Evolutionary conservation across 2,888 invertebrate species (phyloP).

Genomic region (Fragum fragum): DNA sequence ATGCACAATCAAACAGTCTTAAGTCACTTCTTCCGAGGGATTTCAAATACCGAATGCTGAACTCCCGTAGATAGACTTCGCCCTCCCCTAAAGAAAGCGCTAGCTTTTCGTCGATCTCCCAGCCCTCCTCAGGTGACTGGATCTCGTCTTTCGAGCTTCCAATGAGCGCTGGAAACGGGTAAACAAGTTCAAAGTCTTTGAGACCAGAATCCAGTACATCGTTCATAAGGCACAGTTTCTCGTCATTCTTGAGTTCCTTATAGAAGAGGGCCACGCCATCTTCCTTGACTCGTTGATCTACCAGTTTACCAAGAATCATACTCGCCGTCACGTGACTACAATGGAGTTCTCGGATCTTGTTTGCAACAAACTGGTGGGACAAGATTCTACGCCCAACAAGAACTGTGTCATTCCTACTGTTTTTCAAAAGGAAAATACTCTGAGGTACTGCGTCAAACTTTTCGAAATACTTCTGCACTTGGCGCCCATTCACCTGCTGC

Average conservation of each 20-base stretch:
- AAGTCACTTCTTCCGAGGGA: conserved; percentile 62
- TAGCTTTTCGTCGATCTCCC: conserved; percentile 71
- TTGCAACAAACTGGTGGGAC: conserved; percentile 69
- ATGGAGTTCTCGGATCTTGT: conserved; percentile 71
- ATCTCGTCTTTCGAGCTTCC: conserved; percentile 65
- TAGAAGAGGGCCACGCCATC: conserved; percentile 68
- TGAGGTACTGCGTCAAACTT: conserved; percentile 68
- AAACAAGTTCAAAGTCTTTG: conserved; percentile 65
- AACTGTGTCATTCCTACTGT: conserved; percentile 46
- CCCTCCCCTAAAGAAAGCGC: conserved; percentile 68
- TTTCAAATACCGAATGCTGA: conserved; percentile 65
- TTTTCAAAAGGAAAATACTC: conserved; percentile 66
- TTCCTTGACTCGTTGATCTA: conserved; percentile 69
- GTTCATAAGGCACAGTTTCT: conserved; percentile 68
- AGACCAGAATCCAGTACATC: conserved; percentile 62
- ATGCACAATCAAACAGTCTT: conserved; percentile 72
- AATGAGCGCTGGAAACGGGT: conserved; percentile 70
- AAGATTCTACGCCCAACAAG: conserved; percentile 68
- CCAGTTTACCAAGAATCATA: conserved; percentile 71
- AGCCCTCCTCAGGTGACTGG: conserved; percentile 69
- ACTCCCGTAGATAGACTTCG: conserved; percentile 69
- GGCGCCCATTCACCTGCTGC: conserved; percentile 51
- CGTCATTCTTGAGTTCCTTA: conserved; percentile 59
- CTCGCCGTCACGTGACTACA: conserved; percentile 71
- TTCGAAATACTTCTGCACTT: conserved; percentile 65